Percentiles rank a stretch among this genome's conserved stretches.
Conservation (phyloP, 2,113 vertebrate genomes). For the Periophthalmus modestus region DNA sequence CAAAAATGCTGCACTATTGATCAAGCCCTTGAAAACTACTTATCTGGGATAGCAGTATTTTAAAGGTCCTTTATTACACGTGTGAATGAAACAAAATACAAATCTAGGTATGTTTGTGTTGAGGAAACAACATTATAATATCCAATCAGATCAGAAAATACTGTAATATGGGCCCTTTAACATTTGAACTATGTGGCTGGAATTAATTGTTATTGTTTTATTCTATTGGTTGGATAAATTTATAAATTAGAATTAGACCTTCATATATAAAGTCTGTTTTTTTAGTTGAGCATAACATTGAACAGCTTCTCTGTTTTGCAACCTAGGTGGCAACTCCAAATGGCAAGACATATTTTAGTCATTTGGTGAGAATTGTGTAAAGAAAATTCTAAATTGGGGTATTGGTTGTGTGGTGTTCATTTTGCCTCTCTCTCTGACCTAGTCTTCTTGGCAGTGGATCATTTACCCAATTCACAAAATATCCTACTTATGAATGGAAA, state of each 20-base stretch:
- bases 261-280: neutral
- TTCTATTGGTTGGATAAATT: too few species aligned
- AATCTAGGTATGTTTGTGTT: too few species aligned
- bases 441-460: conserved; percentile 33
- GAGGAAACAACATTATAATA: too few species aligned
- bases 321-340: conserved; percentile 24
- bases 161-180: too few species aligned
- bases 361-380: conserved; percentile 41
- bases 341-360: neutral
- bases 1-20: neutral
- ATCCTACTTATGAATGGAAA: neutral
- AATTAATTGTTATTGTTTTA: too few species aligned
- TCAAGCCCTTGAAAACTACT: neutral
- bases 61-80: neutral
- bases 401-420: conserved; percentile 40
- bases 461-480: conserved; percentile 51
- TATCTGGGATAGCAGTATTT: neutral
- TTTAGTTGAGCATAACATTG: neutral
- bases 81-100: too few species aligned
- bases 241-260: too few species aligned
- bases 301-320: neutral
- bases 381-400: conserved; percentile 23
- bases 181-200: too few species aligned
- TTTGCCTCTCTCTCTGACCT: conserved; percentile 26
- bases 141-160: too few species aligned